Percentiles rank a stretch among this genome's conserved stretches.
These are phyloP conservation scores for Laspeyria flexula DNA, from an alignment of 2,888 invertebrate genomes.

Conservation along the genomic window DNA sequence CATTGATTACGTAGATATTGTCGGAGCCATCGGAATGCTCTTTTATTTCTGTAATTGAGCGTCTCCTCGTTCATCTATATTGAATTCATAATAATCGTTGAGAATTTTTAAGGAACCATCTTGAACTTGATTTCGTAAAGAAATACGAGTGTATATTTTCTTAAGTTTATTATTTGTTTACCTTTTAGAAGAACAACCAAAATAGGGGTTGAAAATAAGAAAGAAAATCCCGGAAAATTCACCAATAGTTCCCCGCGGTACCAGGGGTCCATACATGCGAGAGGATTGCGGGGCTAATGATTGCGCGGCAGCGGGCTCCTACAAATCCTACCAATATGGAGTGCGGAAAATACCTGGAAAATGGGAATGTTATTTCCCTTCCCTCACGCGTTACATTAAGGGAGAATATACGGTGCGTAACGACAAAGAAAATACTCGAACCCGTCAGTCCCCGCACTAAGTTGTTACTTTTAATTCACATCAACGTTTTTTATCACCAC, in stretches of 20 bases:
- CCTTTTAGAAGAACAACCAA: conserved; percentile 46
- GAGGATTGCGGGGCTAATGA: conserved; percentile 79
- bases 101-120: too few relatives aligned
- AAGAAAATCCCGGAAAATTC: conserved; percentile 73
- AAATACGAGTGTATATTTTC: conserved; percentile 11
- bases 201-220: conserved; percentile 53
- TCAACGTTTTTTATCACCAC: conserved; percentile 80
- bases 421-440: conserved; percentile 52
- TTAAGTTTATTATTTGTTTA: conserved; percentile 41
- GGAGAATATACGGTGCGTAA: conserved; percentile 54
- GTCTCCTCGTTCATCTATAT: conserved; percentile 8
- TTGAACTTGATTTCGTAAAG: background rate
- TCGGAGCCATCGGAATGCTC: conserved; percentile 45
- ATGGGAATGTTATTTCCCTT: conserved; percentile 70
- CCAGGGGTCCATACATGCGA: conserved; percentile 65
- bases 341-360: conserved; percentile 82
- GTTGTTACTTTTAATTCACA: conserved; percentile 80
- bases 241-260: conserved; percentile 70
- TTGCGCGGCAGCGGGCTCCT: conserved; percentile 63
- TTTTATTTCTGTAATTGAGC: conserved; percentile 44
- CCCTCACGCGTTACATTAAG: conserved; percentile 47
- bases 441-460: conserved; percentile 63
- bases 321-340: conserved; percentile 83
- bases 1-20: conserved; percentile 56
- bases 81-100: background rate